Conservation (phyloP, 2,113 vertebrate species). For the Delphinapterus leucas region DNA sequence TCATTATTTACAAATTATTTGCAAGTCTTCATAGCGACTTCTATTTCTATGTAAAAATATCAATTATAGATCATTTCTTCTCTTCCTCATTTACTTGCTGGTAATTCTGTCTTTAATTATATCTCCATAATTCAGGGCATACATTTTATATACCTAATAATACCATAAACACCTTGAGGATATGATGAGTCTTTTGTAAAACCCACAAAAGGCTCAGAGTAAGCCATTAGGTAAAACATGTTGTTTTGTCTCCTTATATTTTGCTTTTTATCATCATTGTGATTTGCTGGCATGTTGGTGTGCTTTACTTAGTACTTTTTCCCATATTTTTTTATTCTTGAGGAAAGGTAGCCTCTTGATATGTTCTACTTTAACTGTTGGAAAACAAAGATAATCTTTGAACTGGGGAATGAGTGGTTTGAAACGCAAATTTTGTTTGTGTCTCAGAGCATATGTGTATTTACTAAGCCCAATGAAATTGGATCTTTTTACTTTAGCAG, state of each 20-base stretch:
- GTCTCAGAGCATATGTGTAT: not conserved
- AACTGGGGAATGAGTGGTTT: not conserved
- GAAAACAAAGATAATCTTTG: not conserved
- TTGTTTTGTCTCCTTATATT: not conserved
- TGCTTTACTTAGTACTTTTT: not conserved
- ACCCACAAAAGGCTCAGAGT: not conserved
- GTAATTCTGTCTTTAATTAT: not conserved
- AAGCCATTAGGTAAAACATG: not conserved
- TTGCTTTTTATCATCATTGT: not conserved
- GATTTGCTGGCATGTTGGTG: not conserved
- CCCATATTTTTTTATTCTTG: not conserved
- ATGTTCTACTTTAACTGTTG: not conserved
- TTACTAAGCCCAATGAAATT: not conserved
- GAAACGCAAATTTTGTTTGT: not conserved
- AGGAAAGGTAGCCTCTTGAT: not conserved
- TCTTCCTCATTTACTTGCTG: not conserved
- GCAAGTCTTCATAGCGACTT: not conserved
- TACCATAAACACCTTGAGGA: not conserved
- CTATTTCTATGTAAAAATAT: not conserved
- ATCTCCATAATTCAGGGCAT: not conserved
- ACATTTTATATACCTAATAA: not conserved
- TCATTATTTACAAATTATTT: not conserved
- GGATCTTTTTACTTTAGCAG: not conserved
- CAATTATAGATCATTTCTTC: not conserved
- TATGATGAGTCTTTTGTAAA: not conserved